Base-by-base conservation (phyloP, 2,113 vertebrate genomes). In the Nothoprocta perdicaria region DNA sequence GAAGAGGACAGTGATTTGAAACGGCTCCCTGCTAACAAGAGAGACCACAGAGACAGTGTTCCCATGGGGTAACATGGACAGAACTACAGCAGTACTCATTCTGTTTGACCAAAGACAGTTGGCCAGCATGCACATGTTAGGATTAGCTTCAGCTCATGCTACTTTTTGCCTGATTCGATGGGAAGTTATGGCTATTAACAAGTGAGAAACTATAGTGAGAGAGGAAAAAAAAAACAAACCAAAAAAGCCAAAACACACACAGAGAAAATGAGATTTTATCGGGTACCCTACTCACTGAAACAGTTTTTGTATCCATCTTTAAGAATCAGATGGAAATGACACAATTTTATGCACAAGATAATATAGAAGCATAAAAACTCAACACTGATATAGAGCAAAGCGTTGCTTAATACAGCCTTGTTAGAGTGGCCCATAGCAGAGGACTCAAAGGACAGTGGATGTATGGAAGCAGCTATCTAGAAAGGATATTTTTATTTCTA, bases 221-320 rank as follows among this genome's bases (percentile, higher is more conserved):
- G 46, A 46, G 18, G 16, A 17, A 46, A 21, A 46, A 19, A 46
- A 46, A 46, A 46, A 46, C 18, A 46, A 43, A 43, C 41, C 19
- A 43, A 43, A 14, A 46, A 46, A 43, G 15, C 10, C 10, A 43
- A 43, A 43, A 46, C 46, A 46, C 46, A 46, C 46, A 46, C 8
- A 46, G 41, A 92, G 94, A 94, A 95, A 96, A 80, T 86, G 31
- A 75, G 61, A 50, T 74, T 71, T 83, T 65, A 61, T 80, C 61
- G 83, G 63, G 57, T 63, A 62, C 60, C 83, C 68, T 60, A 14
- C 69, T 90, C 83, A 50, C 61, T 78, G 73, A 83, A 73, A 92
- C 92, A 96, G 80, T 66, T 90, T 80, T 58, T 87, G 9, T 26
- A 80, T 35, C 43, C 69, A 90, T 75, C 55, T 38, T 65, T 48